phyloP scores from a whole-genome alignment of 2,113 vertebrate species.

The Aphelocoma coerulescens region DNA sequence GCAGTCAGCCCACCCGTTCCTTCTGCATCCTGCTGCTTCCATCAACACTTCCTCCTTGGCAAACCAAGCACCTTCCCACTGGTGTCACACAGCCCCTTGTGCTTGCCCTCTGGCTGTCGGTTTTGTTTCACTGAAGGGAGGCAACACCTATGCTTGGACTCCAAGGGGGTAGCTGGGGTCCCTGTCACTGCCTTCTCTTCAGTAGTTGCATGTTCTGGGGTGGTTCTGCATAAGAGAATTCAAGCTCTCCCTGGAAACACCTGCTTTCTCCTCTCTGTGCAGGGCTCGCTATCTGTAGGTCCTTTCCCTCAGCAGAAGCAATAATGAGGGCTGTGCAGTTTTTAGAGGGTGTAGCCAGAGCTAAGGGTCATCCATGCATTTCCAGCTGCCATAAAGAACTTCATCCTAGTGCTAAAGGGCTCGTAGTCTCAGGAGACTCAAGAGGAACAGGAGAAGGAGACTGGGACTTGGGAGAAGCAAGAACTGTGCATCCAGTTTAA shows the following conservation, averaged over 20 bases:
- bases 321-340: background rate
- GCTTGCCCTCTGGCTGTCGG: background rate
- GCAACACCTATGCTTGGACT: background rate
- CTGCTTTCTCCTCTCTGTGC: background rate
- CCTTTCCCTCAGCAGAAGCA: background rate
- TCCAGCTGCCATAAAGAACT: background rate
- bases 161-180: background rate
- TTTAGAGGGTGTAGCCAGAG: background rate
- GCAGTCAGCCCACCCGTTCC: background rate
- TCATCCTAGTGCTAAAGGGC: background rate
- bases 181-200: background rate
- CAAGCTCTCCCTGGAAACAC: background rate
- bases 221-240: background rate
- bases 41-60: background rate
- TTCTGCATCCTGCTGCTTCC: background rate
- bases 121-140: background rate
- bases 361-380: fast-evolving
- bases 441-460: background rate
- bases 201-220: background rate
- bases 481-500: background rate
- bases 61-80: background rate
- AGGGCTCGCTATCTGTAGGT: background rate
- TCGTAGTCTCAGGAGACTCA: background rate
- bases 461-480: background rate
- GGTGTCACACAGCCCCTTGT: background rate